Evolutionary conservation across 2,888 invertebrate genomes (phyloP), one percentile per base, ranked within the genome.

Genomic region (Muschampia plurimacula): DNA sequence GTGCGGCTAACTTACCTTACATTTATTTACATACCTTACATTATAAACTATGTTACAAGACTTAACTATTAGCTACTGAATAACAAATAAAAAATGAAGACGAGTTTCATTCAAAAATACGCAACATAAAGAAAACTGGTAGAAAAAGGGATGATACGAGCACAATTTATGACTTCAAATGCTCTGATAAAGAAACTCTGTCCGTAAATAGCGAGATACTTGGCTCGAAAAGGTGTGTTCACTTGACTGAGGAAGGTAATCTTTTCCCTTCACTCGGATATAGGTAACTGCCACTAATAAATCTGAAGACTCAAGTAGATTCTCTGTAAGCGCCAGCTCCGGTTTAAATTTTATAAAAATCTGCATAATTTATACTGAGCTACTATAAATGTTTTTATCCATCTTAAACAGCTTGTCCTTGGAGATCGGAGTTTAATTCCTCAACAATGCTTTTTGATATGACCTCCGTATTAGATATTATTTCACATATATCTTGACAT

Each of bases 231-330:
- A 28, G 57, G 22, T 22, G 22, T 57, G 22, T 28, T 57, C 28
- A 57, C 22, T 57, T 57, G 57, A 57, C 57, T 57, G 57, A 57
- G 57, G 15, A 15, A 22, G 22, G 57, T 57, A 57, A 57, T 57
- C 15, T 57, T 22, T 57, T 22, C 15, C 28, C 28, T 57, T 57
- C 28, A 10, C 57, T 28, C 57, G 57, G 22, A 57, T 57, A 57
- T 57, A 57, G 22, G 57, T 28, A 49, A 49, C 49, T 49, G 49
- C 49, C 49, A 28, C 57, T 57, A 28, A 57, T 57, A 57, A 57
- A 57, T 57, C 22, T 55, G n/a, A 55, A 22, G 15, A 2, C 15
- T 15, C 22, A 55, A 55, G 15, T 55, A 55, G 46, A 46, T 12
- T 13, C 46, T 46, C 46, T 46, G 12, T 46, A 13, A 46, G 46